phyloP scores from a whole-genome alignment of 2,888 invertebrate genomes.

The Steromphala cineraria region DNA sequence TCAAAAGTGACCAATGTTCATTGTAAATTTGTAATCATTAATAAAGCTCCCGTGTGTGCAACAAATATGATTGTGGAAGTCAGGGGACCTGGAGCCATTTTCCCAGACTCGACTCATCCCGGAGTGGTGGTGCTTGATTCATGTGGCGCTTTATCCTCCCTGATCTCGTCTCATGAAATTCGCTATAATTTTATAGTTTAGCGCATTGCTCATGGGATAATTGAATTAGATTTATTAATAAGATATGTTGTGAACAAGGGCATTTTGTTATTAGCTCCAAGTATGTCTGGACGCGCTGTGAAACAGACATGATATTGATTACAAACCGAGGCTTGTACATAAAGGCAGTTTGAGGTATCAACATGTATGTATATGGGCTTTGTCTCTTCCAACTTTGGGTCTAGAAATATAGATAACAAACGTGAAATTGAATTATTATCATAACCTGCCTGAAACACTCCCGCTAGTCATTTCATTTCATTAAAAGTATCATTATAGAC shows the following conservation, averaged over 20 bases:
- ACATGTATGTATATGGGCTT: no score
- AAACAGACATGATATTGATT: background rate
- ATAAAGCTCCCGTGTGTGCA: conserved; percentile 10
- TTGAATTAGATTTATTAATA: background rate
- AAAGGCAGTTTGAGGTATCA: no score
- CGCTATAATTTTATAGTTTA: background rate
- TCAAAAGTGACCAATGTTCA: conserved; percentile 22
- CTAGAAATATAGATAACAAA: no score
- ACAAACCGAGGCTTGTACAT: background rate
- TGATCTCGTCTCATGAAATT: background rate
- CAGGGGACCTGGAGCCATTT: background rate
- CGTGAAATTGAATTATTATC: no score
- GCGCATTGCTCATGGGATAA: background rate
- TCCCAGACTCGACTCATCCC: background rate
- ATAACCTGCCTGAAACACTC: no score
- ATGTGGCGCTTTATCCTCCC: background rate
- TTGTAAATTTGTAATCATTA: conserved; percentile 22
- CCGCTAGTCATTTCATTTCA: no score
- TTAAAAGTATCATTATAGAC: no score
- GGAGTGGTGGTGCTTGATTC: background rate
- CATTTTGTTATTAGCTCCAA: background rate
- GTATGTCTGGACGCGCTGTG: background rate
- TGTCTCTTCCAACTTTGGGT: no score
- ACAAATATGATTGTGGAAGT: background rate
- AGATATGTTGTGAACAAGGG: background rate